Evolutionary conservation across 2,888 invertebrate genomes (phyloP).

Genomic region (Andrena bicolor): DNA sequence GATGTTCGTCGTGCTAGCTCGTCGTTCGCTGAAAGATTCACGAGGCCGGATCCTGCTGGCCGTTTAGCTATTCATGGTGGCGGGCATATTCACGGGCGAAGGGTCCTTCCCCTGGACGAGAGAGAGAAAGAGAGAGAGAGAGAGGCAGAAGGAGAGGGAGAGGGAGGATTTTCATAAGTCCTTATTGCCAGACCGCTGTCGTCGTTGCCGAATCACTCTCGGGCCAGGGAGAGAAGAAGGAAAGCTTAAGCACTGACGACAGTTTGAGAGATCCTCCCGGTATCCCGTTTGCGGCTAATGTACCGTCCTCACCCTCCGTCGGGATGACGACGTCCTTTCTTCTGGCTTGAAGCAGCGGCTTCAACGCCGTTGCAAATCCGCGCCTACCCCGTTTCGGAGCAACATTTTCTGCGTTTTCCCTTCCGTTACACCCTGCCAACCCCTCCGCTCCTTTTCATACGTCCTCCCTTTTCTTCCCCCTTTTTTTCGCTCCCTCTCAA

Average conservation of each 20-base stretch:
- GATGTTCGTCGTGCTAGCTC: constrained; percentile 29
- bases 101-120: neutral
- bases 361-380: constrained; percentile 56
- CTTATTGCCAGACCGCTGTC: constrained; percentile 39
- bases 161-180: constrained; percentile 48
- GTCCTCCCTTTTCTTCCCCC: constrained; percentile 8
- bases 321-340: constrained; percentile 48
- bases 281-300: constrained; percentile 77
- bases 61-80: constrained; percentile 49
- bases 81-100: constrained; percentile 20
- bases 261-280: constrained; percentile 78
- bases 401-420: constrained; percentile 63
- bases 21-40: constrained; percentile 43
- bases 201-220: constrained; percentile 37
- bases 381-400: constrained; percentile 56
- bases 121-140: neutral
- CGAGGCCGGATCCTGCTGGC: constrained; percentile 24
- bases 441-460: constrained; percentile 20
- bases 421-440: neutral
- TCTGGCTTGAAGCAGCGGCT: constrained; percentile 48
- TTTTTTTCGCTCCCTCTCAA: constrained; percentile 51
- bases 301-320: constrained; percentile 54
- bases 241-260: constrained; percentile 78
- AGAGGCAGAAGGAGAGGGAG: neutral
- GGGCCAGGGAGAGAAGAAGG: constrained; percentile 24